Evolutionary conservation across 92 coral and sea anemone species (phyloP).

Genomic region (Epizoanthus illoricatus): DNA sequence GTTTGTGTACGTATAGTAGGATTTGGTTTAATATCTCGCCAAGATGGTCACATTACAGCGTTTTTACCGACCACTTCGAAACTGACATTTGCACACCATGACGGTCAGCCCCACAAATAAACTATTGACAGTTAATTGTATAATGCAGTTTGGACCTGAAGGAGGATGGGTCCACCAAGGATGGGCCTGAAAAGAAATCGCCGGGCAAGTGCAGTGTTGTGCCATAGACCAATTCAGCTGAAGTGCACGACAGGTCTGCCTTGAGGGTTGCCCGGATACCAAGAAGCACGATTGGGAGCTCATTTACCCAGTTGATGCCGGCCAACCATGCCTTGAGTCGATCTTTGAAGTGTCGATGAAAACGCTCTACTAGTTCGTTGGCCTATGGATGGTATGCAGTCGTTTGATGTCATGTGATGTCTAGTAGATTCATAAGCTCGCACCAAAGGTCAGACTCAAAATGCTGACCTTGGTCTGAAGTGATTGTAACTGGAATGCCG

Average conservation of each 20-base stretch:
- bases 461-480: background rate
- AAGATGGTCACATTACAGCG: too few relatives aligned
- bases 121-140: background rate
- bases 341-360: too few relatives aligned
- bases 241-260: background rate
- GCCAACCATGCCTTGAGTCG: background rate
- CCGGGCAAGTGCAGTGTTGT: too few relatives aligned
- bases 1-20: too few relatives aligned
- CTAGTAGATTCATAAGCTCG: too few relatives aligned
- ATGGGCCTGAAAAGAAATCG: background rate
- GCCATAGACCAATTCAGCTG: too few relatives aligned
- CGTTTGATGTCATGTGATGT: background rate
- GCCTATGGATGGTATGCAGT: background rate
- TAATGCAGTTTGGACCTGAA: background rate
- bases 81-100: too few relatives aligned
- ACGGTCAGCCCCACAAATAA: too few relatives aligned
- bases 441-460: background rate
- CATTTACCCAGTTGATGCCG: background rate
- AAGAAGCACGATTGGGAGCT: background rate
- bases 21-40: too few relatives aligned
- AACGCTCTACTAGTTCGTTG: background rate
- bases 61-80: too few relatives aligned
- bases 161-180: slow-evolving; percentile 6
- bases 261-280: background rate
- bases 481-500: background rate